These are phyloP conservation scores for Macrobrachium rosenbergii DNA, from an alignment of 1,140 invertebrate genomes.

Conservation along the genomic window DNA sequence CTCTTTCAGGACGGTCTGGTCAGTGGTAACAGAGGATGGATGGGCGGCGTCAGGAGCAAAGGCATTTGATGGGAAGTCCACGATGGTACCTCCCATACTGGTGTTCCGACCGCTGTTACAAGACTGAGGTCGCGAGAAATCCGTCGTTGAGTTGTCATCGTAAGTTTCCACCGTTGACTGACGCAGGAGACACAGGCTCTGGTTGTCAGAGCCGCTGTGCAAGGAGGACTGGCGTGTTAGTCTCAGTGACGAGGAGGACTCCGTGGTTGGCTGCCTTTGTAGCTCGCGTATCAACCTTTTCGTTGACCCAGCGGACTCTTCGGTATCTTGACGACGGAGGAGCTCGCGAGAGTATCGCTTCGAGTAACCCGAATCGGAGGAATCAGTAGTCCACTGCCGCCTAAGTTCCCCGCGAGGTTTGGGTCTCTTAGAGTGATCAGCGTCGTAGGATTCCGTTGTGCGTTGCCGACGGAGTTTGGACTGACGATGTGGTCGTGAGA, in stretches of 20 bases:
- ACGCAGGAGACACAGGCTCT: slow-evolving; percentile 62
- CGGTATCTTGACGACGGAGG: slow-evolving; percentile 62
- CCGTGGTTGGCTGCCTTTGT: slow-evolving; percentile 61
- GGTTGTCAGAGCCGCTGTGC: slow-evolving; percentile 64
- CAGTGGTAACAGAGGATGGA: slow-evolving; percentile 21
- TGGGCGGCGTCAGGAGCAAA: slow-evolving; percentile 51
- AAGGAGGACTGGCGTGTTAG: slow-evolving; percentile 64
- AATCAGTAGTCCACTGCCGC: slow-evolving; percentile 65
- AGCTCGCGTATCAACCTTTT: slow-evolving; percentile 53
- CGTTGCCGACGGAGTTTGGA: slow-evolving; percentile 58
- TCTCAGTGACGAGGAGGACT: slow-evolving; percentile 61
- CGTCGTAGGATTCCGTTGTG: slow-evolving; percentile 53
- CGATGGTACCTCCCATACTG: slow-evolving; percentile 42
- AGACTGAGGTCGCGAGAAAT: slow-evolving; percentile 65
- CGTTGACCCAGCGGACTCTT: slow-evolving; percentile 61
- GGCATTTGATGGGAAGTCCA: slow-evolving; percentile 43
- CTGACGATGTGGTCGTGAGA: slow-evolving; percentile 56
- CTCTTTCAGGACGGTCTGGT: slow-evolving; percentile 43
- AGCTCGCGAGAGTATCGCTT: slow-evolving; percentile 61
- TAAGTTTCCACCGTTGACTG: slow-evolving; percentile 65
- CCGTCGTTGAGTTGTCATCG: slow-evolving; percentile 64
- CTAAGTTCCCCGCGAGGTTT: slow-evolving; percentile 54
- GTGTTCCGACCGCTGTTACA: slow-evolving; percentile 60
- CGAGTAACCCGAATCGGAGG: slow-evolving; percentile 64
- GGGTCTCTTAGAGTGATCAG: slow-evolving; percentile 33